phyloP scores from a whole-genome alignment of 2,113 vertebrate species.

The Cepphus grylle region DNA sequence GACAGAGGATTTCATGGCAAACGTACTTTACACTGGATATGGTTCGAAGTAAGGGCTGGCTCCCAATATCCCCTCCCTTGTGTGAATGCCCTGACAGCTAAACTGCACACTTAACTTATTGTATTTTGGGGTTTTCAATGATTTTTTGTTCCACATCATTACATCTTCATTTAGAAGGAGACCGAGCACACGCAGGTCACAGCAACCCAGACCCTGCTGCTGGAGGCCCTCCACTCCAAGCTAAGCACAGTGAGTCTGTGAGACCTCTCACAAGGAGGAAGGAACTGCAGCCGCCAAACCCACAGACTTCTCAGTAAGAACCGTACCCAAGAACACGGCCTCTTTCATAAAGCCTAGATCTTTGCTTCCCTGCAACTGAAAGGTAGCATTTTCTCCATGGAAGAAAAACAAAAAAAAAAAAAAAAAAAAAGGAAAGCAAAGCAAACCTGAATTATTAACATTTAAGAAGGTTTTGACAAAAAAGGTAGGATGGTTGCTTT shows the following conservation, averaged over 20 bases:
- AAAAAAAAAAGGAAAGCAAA: not conserved
- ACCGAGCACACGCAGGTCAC: not conserved
- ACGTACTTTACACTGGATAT: not conserved
- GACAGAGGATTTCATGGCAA: not conserved
- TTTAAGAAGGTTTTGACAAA: not conserved
- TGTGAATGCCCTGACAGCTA: not conserved
- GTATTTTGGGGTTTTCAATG: not conserved
- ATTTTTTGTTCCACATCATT: not conserved
- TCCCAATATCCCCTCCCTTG: not conserved
- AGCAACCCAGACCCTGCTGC: not conserved
- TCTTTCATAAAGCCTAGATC: not conserved
- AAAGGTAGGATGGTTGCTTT: not conserved
- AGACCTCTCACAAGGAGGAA: not conserved
- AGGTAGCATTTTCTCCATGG: not conserved
- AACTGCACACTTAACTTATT: not conserved
- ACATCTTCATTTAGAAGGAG: not conserved
- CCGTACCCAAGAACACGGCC: rapidly evolving
- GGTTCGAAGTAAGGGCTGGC: not conserved
- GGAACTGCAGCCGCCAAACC: not conserved
- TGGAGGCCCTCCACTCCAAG: not conserved
- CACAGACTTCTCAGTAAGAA: not conserved
- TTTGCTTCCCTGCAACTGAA: not conserved
- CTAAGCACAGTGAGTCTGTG: rapidly evolving
- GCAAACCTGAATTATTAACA: not conserved
- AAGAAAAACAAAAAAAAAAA: not conserved